Conservation (phyloP, 2,888 invertebrate genomes). For the Drosophila ustulata region DNA sequence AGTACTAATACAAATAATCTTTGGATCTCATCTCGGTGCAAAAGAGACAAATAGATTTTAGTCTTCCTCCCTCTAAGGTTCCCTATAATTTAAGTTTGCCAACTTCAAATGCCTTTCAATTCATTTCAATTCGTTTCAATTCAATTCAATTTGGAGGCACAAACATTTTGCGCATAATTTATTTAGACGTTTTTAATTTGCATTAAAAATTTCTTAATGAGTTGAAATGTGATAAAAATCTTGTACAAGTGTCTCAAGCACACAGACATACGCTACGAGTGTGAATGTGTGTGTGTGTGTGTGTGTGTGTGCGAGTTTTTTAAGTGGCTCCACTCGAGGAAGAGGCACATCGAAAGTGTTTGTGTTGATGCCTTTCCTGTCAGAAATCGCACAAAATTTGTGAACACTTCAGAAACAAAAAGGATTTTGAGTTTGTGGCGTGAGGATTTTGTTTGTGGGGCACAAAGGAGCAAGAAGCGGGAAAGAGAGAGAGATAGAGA, state of each 20-base stretch:
- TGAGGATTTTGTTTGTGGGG: neutral
- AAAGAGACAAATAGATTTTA: neutral
- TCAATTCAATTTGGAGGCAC: conserved; percentile 42
- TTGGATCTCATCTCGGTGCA: neutral
- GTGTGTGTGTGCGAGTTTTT: conserved; percentile 38
- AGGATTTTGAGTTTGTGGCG: conserved; percentile 29
- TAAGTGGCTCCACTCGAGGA: conserved; percentile 57
- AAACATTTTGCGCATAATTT: conserved; percentile 66
- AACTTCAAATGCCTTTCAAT: conserved; percentile 11
- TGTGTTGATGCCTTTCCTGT: conserved; percentile 85
- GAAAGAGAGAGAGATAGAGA: neutral
- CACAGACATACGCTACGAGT: conserved; percentile 21
- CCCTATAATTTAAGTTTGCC: neutral
- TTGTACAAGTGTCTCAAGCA: conserved; percentile 48
- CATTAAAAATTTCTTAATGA: conserved; percentile 76
- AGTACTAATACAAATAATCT: neutral
- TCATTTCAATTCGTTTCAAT: conserved; percentile 6
- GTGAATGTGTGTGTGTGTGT: conserved; percentile 21
- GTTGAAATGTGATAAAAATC: conserved; percentile 71
- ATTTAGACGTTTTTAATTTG: conserved; percentile 78
- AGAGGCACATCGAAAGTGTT: conserved; percentile 81
- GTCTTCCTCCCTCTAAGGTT: neutral
- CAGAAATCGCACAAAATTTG: conserved; percentile 82
- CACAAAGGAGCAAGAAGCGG: conserved; percentile 2
- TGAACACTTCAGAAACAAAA: conserved; percentile 59